Conservation (phyloP, 2,888 invertebrate genomes). For the Pasiphila rectangulata region DNA sequence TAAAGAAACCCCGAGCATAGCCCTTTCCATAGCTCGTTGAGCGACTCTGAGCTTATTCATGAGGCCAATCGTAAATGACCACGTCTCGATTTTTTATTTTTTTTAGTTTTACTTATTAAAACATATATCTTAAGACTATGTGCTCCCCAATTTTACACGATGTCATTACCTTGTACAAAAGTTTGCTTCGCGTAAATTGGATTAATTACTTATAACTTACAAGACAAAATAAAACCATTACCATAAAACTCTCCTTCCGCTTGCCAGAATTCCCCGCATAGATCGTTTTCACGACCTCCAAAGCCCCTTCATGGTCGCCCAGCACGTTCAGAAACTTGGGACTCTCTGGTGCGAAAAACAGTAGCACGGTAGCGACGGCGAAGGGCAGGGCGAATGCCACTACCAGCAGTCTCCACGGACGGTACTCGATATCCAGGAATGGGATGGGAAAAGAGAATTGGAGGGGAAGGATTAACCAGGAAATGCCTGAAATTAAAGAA, state of each 20-base stretch:
- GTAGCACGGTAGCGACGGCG: constrained; percentile 79
- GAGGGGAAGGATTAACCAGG: constrained; percentile 85
- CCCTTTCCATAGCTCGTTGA: too few relatives aligned
- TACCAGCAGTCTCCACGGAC: constrained; percentile 88
- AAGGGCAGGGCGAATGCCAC: constrained; percentile 84
- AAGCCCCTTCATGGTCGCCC: constrained; percentile 80
- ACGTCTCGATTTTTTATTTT: too few relatives aligned
- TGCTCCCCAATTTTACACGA: too few relatives aligned
- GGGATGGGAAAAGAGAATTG: constrained; percentile 67
- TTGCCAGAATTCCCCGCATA: constrained; percentile 56
- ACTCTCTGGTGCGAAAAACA: constrained; percentile 86
- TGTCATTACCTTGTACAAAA: too few relatives aligned
- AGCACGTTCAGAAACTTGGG: constrained; percentile 87
- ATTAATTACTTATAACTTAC: too few relatives aligned
- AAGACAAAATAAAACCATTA: constrained; percentile 35
- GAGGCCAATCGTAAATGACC: too few relatives aligned
- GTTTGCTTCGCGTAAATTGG: too few relatives aligned
- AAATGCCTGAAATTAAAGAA: constrained; percentile 73
- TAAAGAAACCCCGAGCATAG: too few relatives aligned
- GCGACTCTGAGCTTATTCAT: too few relatives aligned
- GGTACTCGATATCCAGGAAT: constrained; percentile 78
- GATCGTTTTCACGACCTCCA: constrained; percentile 69
- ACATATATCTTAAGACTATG: too few relatives aligned
- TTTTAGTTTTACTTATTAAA: too few relatives aligned
- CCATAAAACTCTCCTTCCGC: constrained; percentile 56